These are phyloP conservation scores for Drosophila willistoni DNA, from an alignment of 1,140 invertebrate species.

Conservation along the genomic window DNA sequence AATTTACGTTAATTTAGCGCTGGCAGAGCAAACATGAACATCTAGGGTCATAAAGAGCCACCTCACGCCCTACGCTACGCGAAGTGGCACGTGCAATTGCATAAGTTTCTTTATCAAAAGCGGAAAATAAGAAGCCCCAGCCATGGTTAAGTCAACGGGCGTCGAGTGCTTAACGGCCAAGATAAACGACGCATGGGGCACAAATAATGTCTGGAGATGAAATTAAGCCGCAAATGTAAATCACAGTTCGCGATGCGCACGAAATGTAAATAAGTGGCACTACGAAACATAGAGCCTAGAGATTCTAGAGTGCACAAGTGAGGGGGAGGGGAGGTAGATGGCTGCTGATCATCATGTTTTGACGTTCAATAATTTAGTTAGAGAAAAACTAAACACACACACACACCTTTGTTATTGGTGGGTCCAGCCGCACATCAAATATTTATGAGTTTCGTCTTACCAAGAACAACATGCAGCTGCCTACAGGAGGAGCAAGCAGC, in stretches of 20 bases:
- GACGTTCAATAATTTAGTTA: slow-evolving; percentile 71
- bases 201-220: slow-evolving; percentile 80
- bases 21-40: slow-evolving; percentile 25
- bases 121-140: slow-evolving; percentile 10
- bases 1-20: slow-evolving; percentile 78
- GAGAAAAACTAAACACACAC: slow-evolving; percentile 25
- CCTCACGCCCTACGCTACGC: slow-evolving; percentile 54
- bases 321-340: neutral
- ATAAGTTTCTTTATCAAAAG: slow-evolving; percentile 69
- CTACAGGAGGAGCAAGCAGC: neutral
- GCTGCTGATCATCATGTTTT: neutral
- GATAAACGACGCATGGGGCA: slow-evolving; percentile 74
- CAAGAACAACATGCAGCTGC: slow-evolving; percentile 31
- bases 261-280: slow-evolving; percentile 74
- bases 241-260: slow-evolving; percentile 74
- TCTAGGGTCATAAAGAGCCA: slow-evolving; percentile 63
- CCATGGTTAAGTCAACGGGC: slow-evolving; percentile 26
- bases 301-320: neutral
- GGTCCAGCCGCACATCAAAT: slow-evolving; percentile 53
- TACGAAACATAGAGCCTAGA: neutral
- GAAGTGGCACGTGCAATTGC: slow-evolving; percentile 71
- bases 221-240: slow-evolving; percentile 82
- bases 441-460: slow-evolving; percentile 61
- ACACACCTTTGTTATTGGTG: slow-evolving; percentile 54
- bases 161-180: slow-evolving; percentile 73